Conservation (phyloP, 1,140 invertebrate genomes). For the Plectrocnemia conspersa region DNA sequence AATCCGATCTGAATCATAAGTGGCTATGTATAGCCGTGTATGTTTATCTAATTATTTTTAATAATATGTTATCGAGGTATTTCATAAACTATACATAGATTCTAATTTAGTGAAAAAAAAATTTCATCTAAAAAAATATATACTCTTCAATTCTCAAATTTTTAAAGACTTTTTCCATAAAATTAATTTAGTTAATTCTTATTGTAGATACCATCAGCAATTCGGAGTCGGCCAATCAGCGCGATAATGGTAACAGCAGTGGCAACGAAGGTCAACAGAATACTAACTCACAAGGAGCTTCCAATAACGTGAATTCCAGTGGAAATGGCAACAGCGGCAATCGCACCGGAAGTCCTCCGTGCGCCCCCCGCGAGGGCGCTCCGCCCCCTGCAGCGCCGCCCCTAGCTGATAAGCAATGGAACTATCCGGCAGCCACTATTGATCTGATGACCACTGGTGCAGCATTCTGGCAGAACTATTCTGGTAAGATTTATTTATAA, state of each 20-base stretch:
- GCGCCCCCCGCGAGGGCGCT: slow-evolving; percentile 35
- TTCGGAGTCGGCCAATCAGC: slow-evolving; percentile 23
- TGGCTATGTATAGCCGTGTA: too few relatives aligned
- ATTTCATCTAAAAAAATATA: too few relatives aligned
- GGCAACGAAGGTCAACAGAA: slow-evolving; percentile 28
- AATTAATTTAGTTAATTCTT: too few relatives aligned
- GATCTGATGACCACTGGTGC: slow-evolving; percentile 71
- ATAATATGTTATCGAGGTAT: background rate
- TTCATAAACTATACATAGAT: too few relatives aligned
- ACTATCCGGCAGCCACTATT: slow-evolving; percentile 66
- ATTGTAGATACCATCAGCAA: slow-evolving; percentile 24
- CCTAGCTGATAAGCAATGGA: slow-evolving; percentile 60
- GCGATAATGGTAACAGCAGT: slow-evolving; percentile 23
- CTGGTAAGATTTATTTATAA: slow-evolving; percentile 58
- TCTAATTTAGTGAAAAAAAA: too few relatives aligned
- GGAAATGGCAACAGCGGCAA: slow-evolving; percentile 41
- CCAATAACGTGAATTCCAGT: slow-evolving; percentile 17
- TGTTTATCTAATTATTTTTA: too few relatives aligned
- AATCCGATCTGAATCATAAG: too few relatives aligned
- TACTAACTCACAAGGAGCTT: slow-evolving; percentile 27
- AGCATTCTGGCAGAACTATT: slow-evolving; percentile 84
- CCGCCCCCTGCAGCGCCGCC: slow-evolving; percentile 43
- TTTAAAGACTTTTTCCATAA: too few relatives aligned
- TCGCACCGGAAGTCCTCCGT: slow-evolving; percentile 43
- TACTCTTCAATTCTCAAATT: too few relatives aligned